Evolutionary conservation across 2,797 vertebrate genomes (phyloP), one percentile per base, ranked within the genome.

Genomic region (Takifugu rubripes): DNA sequence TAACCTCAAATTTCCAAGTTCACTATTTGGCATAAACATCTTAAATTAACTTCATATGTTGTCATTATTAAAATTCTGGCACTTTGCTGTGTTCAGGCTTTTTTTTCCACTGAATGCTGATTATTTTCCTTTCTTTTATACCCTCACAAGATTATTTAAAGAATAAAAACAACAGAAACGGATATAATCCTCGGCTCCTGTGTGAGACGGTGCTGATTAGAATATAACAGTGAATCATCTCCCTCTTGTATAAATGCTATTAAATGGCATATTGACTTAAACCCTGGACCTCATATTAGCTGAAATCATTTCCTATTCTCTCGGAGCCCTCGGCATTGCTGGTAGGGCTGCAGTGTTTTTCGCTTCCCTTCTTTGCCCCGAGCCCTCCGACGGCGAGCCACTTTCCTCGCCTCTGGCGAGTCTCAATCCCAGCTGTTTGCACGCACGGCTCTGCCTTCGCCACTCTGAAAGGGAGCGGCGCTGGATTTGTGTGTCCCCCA

Each of bases 341-440:
- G 69, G 56, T 51, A 43, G 76, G 67, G 83, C 85, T 85, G 82
- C 72, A 70, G 11, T 40, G 14, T 40, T 40, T 40, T 40, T 14
- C 14, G 21, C 11, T 40, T 40, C 14, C 36, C 9, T 40, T 14
- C 36, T 84, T 81, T 63, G 84, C 88, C 83, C 77, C 73, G 70
- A 86, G 85, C 84, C 64, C 75, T 85, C 74, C 66, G 75, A 69
- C 72, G 56, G 77, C 73, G 75, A 84, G 85, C 87, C 84, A 83
- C 82, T 85, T 86, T 81, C 75, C 64, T 83, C 78, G 81, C 88
- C 83, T 79, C 78, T 75, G 85, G 86, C 82, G 70, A 72, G 65
- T 84, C 79, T 77, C 84, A 86, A 84, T 89, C 86, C 84, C 87
- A 86, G 84, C 84, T 88, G 86, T 89, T 89, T 89, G 85, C 82